Conservation (phyloP, 2,888 invertebrate genomes). For the Elegia similella region DNA sequence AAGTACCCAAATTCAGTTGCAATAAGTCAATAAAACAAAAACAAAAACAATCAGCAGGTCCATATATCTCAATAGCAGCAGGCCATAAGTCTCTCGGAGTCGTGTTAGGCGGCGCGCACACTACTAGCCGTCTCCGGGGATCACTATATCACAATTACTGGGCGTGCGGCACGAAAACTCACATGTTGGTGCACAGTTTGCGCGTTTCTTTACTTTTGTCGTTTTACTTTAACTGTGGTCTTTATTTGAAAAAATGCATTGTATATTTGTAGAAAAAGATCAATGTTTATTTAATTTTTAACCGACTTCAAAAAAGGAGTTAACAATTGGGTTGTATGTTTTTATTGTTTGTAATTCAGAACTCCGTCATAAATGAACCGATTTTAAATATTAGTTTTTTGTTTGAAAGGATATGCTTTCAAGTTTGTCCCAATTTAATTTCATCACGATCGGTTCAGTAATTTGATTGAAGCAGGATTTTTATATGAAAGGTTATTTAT, state of each 20-base stretch:
- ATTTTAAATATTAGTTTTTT: no score
- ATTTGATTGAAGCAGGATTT: no score
- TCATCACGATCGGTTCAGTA: no score
- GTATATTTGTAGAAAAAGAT: background rate
- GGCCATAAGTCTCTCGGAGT: constrained; percentile 45
- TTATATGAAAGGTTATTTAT: no score
- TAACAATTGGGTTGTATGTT: no score
- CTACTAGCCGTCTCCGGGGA: constrained; percentile 44
- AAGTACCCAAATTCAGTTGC: background rate
- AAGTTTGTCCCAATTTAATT: no score
- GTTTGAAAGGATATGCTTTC: no score
- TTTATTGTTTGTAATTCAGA: no score
- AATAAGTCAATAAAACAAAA: constrained; percentile 19
- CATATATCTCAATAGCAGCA: constrained; percentile 30
- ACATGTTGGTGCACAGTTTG: constrained; percentile 10
- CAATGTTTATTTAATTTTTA: no score
- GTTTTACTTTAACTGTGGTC: background rate
- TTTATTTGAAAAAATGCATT: background rate
- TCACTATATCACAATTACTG: constrained; percentile 74
- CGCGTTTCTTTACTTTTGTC: constrained; percentile 11
- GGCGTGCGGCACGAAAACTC: constrained; percentile 52
- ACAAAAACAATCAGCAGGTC: constrained; percentile 24
- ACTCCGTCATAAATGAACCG: no score
- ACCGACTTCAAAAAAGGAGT: no score
- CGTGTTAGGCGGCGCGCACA: constrained; percentile 28